These are phyloP conservation scores for Cirrhinus molitorella DNA, from an alignment of 2,797 vertebrate genomes.

Conservation along the genomic window DNA sequence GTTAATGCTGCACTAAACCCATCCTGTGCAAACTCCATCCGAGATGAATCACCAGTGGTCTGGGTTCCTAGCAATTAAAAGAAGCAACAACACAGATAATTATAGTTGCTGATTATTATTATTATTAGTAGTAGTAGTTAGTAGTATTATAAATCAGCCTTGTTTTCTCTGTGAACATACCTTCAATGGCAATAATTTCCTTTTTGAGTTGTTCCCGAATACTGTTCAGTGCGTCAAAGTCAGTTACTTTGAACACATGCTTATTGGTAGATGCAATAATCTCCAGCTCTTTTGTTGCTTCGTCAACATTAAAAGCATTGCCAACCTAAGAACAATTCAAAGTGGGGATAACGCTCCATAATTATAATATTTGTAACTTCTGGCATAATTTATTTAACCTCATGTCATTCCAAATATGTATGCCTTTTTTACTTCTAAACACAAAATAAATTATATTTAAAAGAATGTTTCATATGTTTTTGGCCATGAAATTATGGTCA, in stretches of 20 bases:
- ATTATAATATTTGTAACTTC: not conserved
- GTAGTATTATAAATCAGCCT: not conserved
- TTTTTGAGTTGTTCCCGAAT: slow-evolving; percentile 68
- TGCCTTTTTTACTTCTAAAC: too few relatives aligned
- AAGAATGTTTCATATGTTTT: not conserved
- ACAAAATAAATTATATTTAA: not conserved
- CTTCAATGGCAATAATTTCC: slow-evolving; percentile 78
- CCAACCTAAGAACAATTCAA: slow-evolving; percentile 69
- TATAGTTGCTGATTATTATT: not conserved
- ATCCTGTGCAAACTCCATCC: slow-evolving; percentile 77
- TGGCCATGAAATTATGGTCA: not conserved
- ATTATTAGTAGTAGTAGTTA: not conserved
- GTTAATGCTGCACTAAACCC: slow-evolving; percentile 73
- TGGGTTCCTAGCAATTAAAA: slow-evolving; percentile 69
- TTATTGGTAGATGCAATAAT: slow-evolving; percentile 63
- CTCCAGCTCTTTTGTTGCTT: slow-evolving; percentile 36
- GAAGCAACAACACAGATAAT: not conserved
- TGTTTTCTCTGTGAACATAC: slow-evolving; percentile 56
- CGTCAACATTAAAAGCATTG: fast-evolving
- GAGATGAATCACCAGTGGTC: slow-evolving; percentile 66
- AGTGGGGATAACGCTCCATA: not conserved
- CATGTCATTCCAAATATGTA: not conserved
- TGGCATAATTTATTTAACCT: too few relatives aligned
- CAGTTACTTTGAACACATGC: slow-evolving; percentile 66
- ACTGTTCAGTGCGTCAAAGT: slow-evolving; percentile 64